A percentile compares a stretch with the other conserved stretches of the same genome.
Conservation (phyloP, 2,113 vertebrate genomes). For the Zeus faber region DNA sequence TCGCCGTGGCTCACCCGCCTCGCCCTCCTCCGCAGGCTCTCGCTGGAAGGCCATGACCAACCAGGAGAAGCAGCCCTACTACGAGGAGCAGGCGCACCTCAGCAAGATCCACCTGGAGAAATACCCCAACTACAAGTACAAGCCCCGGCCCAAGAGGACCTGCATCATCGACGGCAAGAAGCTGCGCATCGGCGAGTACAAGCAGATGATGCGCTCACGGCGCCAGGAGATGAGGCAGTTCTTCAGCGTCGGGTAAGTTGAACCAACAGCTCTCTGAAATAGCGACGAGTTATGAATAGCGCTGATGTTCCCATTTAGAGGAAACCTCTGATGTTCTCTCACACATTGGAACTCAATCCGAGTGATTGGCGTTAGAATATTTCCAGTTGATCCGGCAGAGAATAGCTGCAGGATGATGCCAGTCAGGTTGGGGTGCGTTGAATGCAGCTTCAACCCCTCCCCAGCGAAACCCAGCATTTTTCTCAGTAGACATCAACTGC, state of each 20-base stretch:
- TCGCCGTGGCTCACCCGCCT: not conserved
- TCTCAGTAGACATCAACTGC: no score
- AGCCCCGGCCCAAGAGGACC: constrained; percentile 96
- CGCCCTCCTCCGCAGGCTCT: constrained; percentile 75
- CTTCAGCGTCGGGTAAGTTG: constrained; percentile 95
- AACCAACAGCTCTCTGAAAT: no score
- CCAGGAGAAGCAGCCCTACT: constrained; percentile 98
- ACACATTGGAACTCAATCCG: no score
- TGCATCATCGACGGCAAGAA: constrained; percentile 99
- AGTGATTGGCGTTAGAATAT: no score
- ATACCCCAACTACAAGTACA: constrained; percentile 99
- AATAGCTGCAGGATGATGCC: no score
- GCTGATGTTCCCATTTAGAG: no score
- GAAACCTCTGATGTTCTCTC: no score
- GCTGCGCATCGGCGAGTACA: constrained; percentile 95
- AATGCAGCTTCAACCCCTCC: no score
- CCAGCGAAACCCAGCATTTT: no score
- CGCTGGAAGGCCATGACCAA: constrained; percentile 99
- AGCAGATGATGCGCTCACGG: constrained; percentile 97
- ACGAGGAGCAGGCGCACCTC: constrained; percentile 95
- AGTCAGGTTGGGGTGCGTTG: no score
- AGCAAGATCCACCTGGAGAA: constrained; percentile 98
- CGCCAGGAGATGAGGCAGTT: constrained; percentile 99
- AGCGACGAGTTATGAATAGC: no score
- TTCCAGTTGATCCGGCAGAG: no score